Evolutionary conservation across 2,797 vertebrate genomes (phyloP).

Genomic region (Coranthus polyacanthus): DNA sequence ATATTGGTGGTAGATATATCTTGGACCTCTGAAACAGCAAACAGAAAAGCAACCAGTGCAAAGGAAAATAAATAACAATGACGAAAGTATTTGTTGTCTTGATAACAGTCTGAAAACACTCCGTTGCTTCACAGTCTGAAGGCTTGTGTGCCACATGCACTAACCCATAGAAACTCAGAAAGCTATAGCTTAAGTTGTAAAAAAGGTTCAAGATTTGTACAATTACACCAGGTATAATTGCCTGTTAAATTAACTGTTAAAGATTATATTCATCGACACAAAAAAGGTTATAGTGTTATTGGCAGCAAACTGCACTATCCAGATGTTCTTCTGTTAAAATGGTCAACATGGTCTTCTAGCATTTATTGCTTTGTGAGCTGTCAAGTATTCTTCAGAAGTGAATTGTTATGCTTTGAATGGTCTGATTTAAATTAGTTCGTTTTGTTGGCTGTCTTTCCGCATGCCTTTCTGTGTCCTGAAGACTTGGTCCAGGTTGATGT

Average conservation of each 20-base stretch:
- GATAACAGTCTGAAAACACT: too few species aligned
- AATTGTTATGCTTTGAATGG: slow-evolving; percentile 25
- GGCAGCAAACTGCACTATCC: neutral
- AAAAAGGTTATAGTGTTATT: neutral
- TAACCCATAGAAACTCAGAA: slow-evolving; percentile 1
- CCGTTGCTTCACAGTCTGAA: neutral
- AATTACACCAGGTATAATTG: too few species aligned
- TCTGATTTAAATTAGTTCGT: slow-evolving; percentile 18
- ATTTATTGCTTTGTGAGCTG: slow-evolving; percentile 3
- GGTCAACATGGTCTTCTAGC: neutral
- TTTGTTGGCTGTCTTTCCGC: slow-evolving; percentile 6
- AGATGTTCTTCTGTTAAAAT: neutral
- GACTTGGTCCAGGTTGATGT: slow-evolving; percentile 1
- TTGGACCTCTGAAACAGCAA: too few species aligned
- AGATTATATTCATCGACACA: too few species aligned
- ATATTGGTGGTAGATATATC: too few species aligned
- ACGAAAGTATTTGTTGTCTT: too few species aligned
- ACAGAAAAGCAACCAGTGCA: too few species aligned
- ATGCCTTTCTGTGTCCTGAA: slow-evolving; percentile 6
- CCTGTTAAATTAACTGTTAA: too few species aligned
- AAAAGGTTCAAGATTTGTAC: slow-evolving; percentile 2
- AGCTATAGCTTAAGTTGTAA: neutral
- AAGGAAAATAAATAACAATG: too few species aligned
- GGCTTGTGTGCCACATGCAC: neutral
- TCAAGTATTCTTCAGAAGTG: too few species aligned